Evolutionary conservation across 2,888 invertebrate species (phyloP).

Genomic region (Cotesia congregata): DNA sequence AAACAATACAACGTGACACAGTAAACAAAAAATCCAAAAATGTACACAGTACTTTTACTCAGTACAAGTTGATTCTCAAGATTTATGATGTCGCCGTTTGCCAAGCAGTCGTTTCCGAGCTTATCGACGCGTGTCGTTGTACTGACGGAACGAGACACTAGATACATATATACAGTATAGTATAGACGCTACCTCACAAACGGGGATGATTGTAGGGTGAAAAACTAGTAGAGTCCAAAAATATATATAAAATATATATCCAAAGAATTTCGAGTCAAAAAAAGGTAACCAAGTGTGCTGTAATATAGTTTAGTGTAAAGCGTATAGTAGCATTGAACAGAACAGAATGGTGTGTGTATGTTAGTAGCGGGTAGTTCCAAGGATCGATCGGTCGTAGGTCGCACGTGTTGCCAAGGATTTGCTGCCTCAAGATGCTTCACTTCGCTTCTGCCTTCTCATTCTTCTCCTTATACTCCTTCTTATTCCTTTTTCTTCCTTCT

Average conservation of each 20-base stretch:
- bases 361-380: conserved; percentile 20
- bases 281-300: conserved; percentile 20
- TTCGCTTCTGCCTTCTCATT: conserved; percentile 25
- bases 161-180: conserved; percentile 3
- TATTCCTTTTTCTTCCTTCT: background rate
- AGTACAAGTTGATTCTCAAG: conserved; percentile 32
- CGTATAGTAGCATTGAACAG: background rate
- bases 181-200: background rate
- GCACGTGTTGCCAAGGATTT: conserved; percentile 42
- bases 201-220: conserved; percentile 4
- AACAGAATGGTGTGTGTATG: background rate
- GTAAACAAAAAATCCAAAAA: conserved; percentile 4
- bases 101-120: conserved; percentile 39
- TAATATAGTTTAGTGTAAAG: background rate
- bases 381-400: conserved; percentile 38
- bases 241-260: background rate
- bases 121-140: conserved; percentile 42
- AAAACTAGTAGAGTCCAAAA: background rate
- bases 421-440: conserved; percentile 39
- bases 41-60: conserved; percentile 9
- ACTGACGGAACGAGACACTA: conserved; percentile 25
- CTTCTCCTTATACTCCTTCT: background rate
- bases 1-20: conserved; percentile 15
- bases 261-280: conserved; percentile 2
- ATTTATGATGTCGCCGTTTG: conserved; percentile 41